phyloP scores from a whole-genome alignment of 2,888 invertebrate species.

The Stenodera caucasica region DNA sequence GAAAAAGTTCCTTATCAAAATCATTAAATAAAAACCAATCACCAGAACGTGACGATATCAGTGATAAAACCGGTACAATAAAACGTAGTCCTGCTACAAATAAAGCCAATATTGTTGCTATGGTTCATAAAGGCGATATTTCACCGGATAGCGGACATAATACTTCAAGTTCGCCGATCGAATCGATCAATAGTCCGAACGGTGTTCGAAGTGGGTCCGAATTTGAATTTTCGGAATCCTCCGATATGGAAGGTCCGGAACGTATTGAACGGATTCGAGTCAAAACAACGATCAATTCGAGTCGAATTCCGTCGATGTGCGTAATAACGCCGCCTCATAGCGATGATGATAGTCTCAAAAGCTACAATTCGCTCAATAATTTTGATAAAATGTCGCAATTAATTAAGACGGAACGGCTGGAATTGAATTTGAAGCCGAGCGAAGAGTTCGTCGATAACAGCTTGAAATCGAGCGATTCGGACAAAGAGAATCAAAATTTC shows the following conservation, averaged over 20 bases:
- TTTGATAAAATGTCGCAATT: constrained; percentile 31
- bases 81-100: constrained; percentile 51
- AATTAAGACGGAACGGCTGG: constrained; percentile 29
- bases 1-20: constrained; percentile 74
- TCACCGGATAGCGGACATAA: constrained; percentile 82
- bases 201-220: constrained; percentile 73
- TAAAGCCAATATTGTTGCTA: constrained; percentile 64
- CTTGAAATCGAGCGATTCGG: constrained; percentile 31
- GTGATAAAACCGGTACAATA: constrained; percentile 54
- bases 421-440: constrained; percentile 19
- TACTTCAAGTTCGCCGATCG: constrained; percentile 77
- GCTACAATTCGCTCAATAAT: constrained; percentile 30
- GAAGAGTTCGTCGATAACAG: constrained; percentile 21
- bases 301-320: constrained; percentile 89
- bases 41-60: constrained; percentile 55
- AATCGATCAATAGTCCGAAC: constrained; percentile 72
- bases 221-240: constrained; percentile 83
- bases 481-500: constrained; percentile 32
- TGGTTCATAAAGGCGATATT: constrained; percentile 68
- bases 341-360: constrained; percentile 75
- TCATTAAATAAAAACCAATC: constrained; percentile 52
- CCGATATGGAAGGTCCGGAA: constrained; percentile 85
- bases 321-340: constrained; percentile 87
- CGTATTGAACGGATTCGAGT: constrained; percentile 81
- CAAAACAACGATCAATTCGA: constrained; percentile 84